Percentiles rank a stretch among this genome's conserved stretches.
Conservation (phyloP, 2,888 invertebrate species). For the Oxytorus armatus region DNA sequence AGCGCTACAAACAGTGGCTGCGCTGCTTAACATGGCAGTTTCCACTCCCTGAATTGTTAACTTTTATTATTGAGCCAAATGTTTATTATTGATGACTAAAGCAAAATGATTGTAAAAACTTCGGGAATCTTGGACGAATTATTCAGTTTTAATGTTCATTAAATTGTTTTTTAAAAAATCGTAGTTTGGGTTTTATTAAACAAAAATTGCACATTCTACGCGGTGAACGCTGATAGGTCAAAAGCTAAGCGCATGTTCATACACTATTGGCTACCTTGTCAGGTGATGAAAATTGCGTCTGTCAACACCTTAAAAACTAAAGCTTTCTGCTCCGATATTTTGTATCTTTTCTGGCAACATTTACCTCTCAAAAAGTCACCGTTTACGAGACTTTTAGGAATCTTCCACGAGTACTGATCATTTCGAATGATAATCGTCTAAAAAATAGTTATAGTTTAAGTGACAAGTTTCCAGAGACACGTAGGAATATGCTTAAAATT, state of each 20-base stretch:
- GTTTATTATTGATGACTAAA: background rate
- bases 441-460: conserved; percentile 52
- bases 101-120: background rate
- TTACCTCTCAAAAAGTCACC: conserved; percentile 4
- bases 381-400: conserved; percentile 1
- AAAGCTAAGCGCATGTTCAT: conserved; percentile 48
- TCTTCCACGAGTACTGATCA: background rate
- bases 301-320: conserved; percentile 46
- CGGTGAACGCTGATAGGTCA: conserved; percentile 61
- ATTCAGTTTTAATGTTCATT: no score
- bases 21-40: no score
- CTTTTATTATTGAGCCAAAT: no score
- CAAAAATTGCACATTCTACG: conserved; percentile 46
- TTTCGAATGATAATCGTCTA: background rate
- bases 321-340: conserved; percentile 30
- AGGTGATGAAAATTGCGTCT: conserved; percentile 50
- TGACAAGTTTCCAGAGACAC: conserved; percentile 29
- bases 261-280: conserved; percentile 32
- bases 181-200: background rate
- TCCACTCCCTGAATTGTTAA: no score
- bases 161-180: background rate
- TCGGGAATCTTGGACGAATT: no score
- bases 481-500: conserved; percentile 58
- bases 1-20: no score
- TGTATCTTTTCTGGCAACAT: background rate